phyloP scores from a whole-genome alignment of 2,888 invertebrate species.

The Aleiodes alternator region DNA sequence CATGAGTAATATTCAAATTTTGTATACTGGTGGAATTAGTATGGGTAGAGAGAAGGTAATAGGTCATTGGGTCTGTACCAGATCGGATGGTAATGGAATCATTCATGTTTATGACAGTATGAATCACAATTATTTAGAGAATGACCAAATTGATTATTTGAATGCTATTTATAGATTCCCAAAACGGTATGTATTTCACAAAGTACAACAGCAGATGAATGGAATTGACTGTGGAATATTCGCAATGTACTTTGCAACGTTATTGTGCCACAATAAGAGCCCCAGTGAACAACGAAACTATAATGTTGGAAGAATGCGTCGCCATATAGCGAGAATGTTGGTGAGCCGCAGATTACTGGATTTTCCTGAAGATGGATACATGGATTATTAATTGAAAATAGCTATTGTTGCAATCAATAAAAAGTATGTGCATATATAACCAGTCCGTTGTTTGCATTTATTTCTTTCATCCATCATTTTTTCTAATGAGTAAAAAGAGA shows the following conservation, averaged over 20 bases:
- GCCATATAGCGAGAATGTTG: background rate
- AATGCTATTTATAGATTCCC: background rate
- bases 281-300: background rate
- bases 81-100: too few relatives aligned
- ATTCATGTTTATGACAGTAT: too few relatives aligned
- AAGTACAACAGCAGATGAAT: slow-evolving; percentile 11
- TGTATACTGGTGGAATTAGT: too few relatives aligned
- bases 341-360: background rate
- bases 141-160: slow-evolving; percentile 8
- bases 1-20: too few relatives aligned
- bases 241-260: background rate
- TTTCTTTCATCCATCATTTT: too few relatives aligned
- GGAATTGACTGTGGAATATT: background rate
- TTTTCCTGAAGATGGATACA: background rate
- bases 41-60: too few relatives aligned
- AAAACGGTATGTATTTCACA: background rate
- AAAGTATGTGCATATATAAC: too few relatives aligned
- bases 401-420: too few relatives aligned
- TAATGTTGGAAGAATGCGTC: background rate
- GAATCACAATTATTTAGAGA: background rate
- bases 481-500: too few relatives aligned
- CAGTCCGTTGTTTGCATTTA: too few relatives aligned
- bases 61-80: too few relatives aligned
- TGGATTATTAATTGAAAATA: background rate
- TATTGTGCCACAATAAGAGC: slow-evolving; percentile 1